Percentiles rank a stretch among this genome's conserved stretches.
Evolutionary conservation across 1,140 invertebrate species (phyloP).

Genomic region (Anadara kagoshimensis): DNA sequence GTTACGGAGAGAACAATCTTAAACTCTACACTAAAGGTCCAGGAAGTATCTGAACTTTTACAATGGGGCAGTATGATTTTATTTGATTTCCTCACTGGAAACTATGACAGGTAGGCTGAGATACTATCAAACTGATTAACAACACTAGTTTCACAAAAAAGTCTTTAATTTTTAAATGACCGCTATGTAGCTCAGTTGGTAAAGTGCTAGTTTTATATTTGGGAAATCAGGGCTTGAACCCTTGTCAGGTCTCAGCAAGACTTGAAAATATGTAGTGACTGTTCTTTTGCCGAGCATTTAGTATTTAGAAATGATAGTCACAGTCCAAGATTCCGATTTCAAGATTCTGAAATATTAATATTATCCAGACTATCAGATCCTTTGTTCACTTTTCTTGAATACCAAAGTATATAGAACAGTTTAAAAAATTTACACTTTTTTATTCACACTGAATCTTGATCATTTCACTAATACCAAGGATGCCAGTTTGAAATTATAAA

Average conservation of each 20-base stretch:
- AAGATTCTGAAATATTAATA: too few species aligned
- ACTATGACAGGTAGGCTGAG: slow-evolving; percentile 73
- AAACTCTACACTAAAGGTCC: slow-evolving; percentile 36
- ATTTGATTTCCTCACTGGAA: slow-evolving; percentile 75
- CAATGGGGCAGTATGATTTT: slow-evolving; percentile 75
- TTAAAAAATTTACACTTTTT: background rate
- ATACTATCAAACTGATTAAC: background rate
- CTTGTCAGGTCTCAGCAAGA: too few species aligned
- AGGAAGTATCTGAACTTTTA: slow-evolving; percentile 62
- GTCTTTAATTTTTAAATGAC: too few species aligned
- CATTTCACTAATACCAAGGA: background rate
- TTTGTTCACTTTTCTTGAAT: background rate
- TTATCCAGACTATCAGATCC: too few species aligned
- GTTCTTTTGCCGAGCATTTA: too few species aligned
- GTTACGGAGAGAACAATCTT: slow-evolving; percentile 29
- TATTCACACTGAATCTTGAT: background rate
- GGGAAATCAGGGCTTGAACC: too few species aligned
- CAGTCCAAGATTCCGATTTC: too few species aligned
- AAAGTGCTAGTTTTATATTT: too few species aligned
- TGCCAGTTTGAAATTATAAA: background rate
- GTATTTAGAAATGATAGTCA: too few species aligned
- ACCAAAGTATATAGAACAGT: background rate
- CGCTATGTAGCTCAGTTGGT: too few species aligned
- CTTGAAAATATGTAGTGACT: too few species aligned
- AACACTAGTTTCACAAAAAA: background rate